Evolutionary conservation across 2,113 vertebrate species (phyloP).

Genomic region (Oreochromis spilurus): DNA sequence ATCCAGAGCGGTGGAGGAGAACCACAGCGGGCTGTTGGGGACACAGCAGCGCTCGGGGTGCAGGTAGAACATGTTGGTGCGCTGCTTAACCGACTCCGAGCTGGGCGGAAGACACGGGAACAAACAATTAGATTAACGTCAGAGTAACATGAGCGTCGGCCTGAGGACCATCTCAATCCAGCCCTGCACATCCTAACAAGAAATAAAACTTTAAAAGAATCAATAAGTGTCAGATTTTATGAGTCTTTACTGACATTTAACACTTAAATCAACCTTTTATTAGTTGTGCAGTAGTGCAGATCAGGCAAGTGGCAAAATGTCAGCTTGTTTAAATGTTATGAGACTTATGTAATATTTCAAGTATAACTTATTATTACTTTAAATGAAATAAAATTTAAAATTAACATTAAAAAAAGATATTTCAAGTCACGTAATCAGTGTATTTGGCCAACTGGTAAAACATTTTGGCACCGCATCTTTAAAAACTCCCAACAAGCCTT

Average conservation of each 20-base stretch:
- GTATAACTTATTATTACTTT: background rate
- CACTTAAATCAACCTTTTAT: background rate
- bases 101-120: constrained; percentile 55
- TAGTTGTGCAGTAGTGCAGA: background rate
- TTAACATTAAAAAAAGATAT: background rate
- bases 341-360: background rate
- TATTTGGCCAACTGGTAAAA: background rate
- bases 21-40: constrained; percentile 96
- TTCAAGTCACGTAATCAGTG: background rate
- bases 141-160: background rate
- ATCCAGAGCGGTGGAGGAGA: constrained; percentile 86
- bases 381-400: background rate
- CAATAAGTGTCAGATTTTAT: background rate
- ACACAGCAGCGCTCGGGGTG: constrained; percentile 93
- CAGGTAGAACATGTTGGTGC: constrained; percentile 92
- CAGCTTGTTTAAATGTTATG: accelerated
- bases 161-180: background rate
- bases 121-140: background rate
- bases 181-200: background rate
- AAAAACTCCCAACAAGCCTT: background rate
- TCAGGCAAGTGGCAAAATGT: background rate
- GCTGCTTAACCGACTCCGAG: constrained; percentile 92
- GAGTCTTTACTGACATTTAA: background rate
- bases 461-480: background rate
- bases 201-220: background rate